A percentile compares a stretch with the other conserved stretches of the same genome.
Conservation (phyloP, 2,888 invertebrate genomes). For the Barypeithes pellucidus region DNA sequence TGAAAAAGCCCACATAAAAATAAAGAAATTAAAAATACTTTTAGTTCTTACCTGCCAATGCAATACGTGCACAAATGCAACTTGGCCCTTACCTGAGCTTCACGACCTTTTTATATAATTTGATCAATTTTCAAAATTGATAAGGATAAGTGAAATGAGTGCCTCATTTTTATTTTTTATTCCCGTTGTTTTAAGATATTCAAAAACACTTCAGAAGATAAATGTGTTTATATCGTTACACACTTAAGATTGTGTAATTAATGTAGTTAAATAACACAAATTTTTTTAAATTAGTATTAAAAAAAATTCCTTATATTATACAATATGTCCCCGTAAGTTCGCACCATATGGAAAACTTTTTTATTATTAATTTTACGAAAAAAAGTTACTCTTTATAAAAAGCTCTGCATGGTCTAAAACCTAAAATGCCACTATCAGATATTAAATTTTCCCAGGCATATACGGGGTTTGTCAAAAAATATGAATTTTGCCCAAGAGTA, state of each 20-base stretch:
- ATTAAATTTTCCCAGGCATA: no score
- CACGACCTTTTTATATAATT: slow-evolving; percentile 13
- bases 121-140: slow-evolving; percentile 1
- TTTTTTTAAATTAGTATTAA: no score
- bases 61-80: slow-evolving; percentile 12
- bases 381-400: no score
- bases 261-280: neutral
- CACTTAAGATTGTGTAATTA: slow-evolving; percentile 10
- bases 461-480: no score
- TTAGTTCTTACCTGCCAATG: slow-evolving; percentile 13
- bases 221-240: slow-evolving; percentile 12
- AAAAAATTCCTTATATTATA: no score
- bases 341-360: no score
- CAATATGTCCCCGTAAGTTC: no score
- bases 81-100: neutral
- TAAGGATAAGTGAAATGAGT: neutral
- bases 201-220: slow-evolving; percentile 19
- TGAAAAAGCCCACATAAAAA: neutral
- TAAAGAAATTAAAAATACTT: neutral
- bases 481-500: no score
- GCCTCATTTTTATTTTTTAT: neutral
- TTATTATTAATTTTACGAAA: no score
- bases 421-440: no score
- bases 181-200: slow-evolving; percentile 2
- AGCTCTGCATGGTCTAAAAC: no score